phyloP scores from a whole-genome alignment of 2,113 vertebrate species.

The Otolemur garnettii region DNA sequence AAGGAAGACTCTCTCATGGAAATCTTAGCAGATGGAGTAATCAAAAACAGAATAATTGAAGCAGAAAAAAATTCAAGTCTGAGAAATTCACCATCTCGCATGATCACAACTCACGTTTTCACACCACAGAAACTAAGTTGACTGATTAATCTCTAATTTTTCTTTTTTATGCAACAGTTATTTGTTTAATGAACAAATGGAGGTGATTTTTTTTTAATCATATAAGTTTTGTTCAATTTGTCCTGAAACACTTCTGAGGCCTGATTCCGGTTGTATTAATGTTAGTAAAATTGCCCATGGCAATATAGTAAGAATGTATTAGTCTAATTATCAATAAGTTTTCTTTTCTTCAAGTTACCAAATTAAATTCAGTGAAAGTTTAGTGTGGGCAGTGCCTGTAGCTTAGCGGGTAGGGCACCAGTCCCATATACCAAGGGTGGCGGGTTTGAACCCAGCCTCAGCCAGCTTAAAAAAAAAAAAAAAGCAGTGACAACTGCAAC shows the following conservation, averaged over 20 bases:
- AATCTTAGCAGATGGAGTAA: not conserved
- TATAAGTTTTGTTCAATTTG: not conserved
- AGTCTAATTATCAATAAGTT: conserved; percentile 21
- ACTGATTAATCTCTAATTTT: not conserved
- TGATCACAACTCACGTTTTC: not conserved
- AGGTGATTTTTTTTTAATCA: not conserved
- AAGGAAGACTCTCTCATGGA: not conserved
- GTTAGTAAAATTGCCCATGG: conserved; percentile 10
- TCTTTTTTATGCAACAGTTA: not conserved
- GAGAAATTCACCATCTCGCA: not conserved
- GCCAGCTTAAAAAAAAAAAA: too few relatives aligned
- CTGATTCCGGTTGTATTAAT: not conserved
- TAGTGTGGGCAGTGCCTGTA: not conserved
- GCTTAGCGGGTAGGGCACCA: too few relatives aligned
- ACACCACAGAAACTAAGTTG: not conserved
- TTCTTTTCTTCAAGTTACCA: not conserved
- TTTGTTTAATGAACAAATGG: not conserved
- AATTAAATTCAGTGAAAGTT: not conserved
- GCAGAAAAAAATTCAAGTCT: not conserved
- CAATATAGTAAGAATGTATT: not conserved
- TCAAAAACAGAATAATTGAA: not conserved
- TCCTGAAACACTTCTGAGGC: not conserved
- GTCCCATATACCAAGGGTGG: too few relatives aligned
- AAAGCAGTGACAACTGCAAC: too few relatives aligned
- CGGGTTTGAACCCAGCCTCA: too few relatives aligned